Evolutionary conservation across 2,797 vertebrate genomes (phyloP).

Genomic region (Falco berigora): DNA sequence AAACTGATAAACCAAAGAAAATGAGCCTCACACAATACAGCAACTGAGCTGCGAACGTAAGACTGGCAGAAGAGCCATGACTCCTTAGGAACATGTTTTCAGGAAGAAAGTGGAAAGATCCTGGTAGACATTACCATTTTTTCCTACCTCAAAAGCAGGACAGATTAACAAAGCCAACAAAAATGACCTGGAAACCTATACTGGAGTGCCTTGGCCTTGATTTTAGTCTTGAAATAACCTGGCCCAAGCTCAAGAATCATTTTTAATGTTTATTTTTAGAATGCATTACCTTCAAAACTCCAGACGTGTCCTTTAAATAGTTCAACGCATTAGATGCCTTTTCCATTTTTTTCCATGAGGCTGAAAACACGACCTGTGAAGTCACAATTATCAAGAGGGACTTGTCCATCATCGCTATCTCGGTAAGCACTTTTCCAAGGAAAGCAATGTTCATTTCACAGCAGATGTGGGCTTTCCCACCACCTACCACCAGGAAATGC

Average conservation of each 20-base stretch:
- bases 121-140: not conserved
- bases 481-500: not conserved
- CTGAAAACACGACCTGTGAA: not conserved
- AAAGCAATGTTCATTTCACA: not conserved
- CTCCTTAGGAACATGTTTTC: not conserved
- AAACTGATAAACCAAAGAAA: not conserved
- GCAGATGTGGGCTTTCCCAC: slow-evolving; percentile 39
- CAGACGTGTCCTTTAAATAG: not conserved
- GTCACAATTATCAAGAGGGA: not conserved
- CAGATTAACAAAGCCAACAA: not conserved
- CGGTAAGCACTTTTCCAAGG: slow-evolving; percentile 10
- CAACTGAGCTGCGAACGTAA: not conserved
- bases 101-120: not conserved
- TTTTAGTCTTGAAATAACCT: slow-evolving; percentile 40
- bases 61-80: not conserved
- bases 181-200: not conserved
- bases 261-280: slow-evolving; percentile 24
- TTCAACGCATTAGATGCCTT: not conserved
- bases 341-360: not conserved
- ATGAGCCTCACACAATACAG: not conserved
- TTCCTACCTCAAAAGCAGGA: not conserved
- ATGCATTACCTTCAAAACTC: slow-evolving; percentile 13
- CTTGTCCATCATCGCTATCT: slow-evolving; percentile 33
- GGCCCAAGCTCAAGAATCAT: not conserved
- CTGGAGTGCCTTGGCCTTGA: not conserved